phyloP scores from a whole-genome alignment of 2,888 invertebrate genomes.

The Pandemis corylana region DNA sequence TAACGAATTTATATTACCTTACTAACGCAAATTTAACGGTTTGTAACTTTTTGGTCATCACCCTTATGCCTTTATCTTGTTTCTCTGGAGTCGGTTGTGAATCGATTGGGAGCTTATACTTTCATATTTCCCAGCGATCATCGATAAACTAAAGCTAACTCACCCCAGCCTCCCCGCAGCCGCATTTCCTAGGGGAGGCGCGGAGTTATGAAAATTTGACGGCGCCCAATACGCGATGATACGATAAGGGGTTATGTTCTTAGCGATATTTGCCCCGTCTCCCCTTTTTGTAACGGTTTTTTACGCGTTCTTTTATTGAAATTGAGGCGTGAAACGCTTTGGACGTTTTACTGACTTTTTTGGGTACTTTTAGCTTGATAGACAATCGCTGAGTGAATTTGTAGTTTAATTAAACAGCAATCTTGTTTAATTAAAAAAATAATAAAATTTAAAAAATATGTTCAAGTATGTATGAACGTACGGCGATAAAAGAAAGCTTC shows the following conservation, averaged over 20 bases:
- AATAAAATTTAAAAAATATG: too few relatives aligned
- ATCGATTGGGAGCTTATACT: slow-evolving; percentile 48
- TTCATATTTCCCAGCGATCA: slow-evolving; percentile 64
- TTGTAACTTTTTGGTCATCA: too few relatives aligned
- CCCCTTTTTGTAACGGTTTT: slow-evolving; percentile 41
- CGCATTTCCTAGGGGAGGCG: slow-evolving; percentile 69
- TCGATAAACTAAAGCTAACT: slow-evolving; percentile 66
- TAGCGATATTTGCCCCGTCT: slow-evolving; percentile 59
- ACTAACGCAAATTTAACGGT: too few relatives aligned
- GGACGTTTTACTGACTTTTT: slow-evolving; percentile 23
- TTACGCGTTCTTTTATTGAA: slow-evolving; percentile 36
- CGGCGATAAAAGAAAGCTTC: too few relatives aligned
- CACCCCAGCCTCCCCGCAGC: slow-evolving; percentile 43
- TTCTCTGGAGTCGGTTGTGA: background rate
- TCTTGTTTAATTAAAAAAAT: background rate
- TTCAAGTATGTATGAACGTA: too few relatives aligned
- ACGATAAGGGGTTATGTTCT: slow-evolving; percentile 59
- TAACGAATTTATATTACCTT: too few relatives aligned
- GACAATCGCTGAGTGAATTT: slow-evolving; percentile 17
- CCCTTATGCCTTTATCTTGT: too few relatives aligned
- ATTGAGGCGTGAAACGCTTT: slow-evolving; percentile 37
- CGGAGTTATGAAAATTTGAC: slow-evolving; percentile 79
- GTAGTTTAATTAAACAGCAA: background rate
- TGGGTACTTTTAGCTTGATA: slow-evolving; percentile 13
- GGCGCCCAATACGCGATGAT: slow-evolving; percentile 77